phyloP scores from a whole-genome alignment of 2,797 vertebrate species.

The Acipenser transmontanus region DNA sequence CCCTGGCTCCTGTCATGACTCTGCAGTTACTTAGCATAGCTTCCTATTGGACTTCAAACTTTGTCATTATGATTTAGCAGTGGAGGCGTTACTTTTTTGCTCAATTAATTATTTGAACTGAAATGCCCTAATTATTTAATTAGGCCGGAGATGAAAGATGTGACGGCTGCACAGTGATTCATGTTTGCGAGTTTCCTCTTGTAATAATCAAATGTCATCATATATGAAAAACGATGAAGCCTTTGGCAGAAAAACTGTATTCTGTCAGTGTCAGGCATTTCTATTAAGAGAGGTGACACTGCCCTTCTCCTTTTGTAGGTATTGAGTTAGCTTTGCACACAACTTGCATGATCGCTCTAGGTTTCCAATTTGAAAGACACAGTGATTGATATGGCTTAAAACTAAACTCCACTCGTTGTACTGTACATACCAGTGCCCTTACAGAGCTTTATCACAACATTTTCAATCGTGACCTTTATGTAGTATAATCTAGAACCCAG shows the following conservation, averaged over 20 bases:
- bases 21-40: too few species aligned
- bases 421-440: too few species aligned
- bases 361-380: too few species aligned
- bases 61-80: too few species aligned
- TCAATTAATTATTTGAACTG: slow-evolving; percentile 45
- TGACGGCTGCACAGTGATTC: slow-evolving; percentile 56
- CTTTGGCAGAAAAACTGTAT: slow-evolving; percentile 57
- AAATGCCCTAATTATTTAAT: slow-evolving; percentile 63
- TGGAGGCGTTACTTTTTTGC: neutral
- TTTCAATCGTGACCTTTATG: too few species aligned
- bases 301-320: slow-evolving; percentile 36
- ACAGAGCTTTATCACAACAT: too few species aligned
- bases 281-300: slow-evolving; percentile 42
- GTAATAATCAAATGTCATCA: slow-evolving; percentile 40
- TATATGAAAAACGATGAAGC: slow-evolving; percentile 43
- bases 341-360: too few species aligned
- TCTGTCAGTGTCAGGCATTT: slow-evolving; percentile 47
- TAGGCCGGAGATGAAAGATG: slow-evolving; percentile 44
- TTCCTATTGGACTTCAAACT: too few species aligned
- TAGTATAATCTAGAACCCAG: too few species aligned
- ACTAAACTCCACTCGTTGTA: too few species aligned
- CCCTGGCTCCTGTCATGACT: too few species aligned
- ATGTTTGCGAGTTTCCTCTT: slow-evolving; percentile 49
- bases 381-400: too few species aligned
- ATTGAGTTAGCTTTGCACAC: slow-evolving; percentile 6